Evolutionary conservation across 2,113 vertebrate species (phyloP).

Genomic region (Pseudolaguvia tuberculata): DNA sequence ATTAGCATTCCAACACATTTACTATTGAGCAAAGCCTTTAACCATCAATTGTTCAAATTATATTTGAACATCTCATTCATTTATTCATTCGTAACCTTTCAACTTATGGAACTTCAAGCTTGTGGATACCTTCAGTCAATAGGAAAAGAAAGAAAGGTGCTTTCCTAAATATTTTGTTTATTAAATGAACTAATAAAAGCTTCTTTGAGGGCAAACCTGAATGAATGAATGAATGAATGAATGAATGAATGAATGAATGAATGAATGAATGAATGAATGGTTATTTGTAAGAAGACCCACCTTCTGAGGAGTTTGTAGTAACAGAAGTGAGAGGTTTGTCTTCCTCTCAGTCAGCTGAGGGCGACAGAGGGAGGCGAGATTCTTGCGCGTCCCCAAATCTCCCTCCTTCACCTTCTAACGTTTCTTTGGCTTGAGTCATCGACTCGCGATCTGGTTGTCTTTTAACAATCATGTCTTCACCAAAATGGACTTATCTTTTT

Average conservation of each 20-base stretch:
- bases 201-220: background rate
- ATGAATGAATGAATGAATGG: conserved; percentile 22
- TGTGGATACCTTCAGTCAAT: too few relatives aligned
- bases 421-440: conserved; percentile 53
- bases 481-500: conserved; percentile 38
- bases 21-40: too few relatives aligned
- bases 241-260: too few relatives aligned
- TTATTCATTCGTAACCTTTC: too few relatives aligned
- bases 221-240: too few relatives aligned
- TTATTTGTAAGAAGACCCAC: conserved; percentile 30
- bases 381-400: conserved; percentile 51
- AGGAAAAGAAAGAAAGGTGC: too few relatives aligned
- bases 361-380: conserved; percentile 68
- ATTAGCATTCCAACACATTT: too few relatives aligned
- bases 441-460: conserved; percentile 42
- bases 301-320: conserved; percentile 37
- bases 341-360: conserved; percentile 65
- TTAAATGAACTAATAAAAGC: background rate
- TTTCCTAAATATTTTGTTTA: conserved; percentile 5
- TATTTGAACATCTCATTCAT: too few relatives aligned
- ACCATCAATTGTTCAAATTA: too few relatives aligned
- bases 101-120: too few relatives aligned
- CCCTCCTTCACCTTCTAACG: conserved; percentile 58
- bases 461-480: conserved; percentile 41
- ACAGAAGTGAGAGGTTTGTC: conserved; percentile 14